Conservation (phyloP, 2,113 vertebrate species). For the Halichoeres trimaculatus region DNA sequence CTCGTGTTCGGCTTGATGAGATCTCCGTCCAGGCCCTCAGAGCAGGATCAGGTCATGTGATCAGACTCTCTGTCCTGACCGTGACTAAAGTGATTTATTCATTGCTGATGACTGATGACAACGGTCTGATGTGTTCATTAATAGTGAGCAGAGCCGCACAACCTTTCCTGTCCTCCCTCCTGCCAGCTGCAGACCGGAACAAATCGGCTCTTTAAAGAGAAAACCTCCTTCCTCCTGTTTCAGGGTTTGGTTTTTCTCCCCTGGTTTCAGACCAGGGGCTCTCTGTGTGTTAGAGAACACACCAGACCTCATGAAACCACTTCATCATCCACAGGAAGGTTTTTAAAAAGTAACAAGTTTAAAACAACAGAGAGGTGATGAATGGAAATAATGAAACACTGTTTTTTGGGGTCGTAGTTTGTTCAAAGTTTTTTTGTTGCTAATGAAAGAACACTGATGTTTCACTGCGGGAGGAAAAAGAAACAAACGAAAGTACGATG, state of each 20-base stretch:
- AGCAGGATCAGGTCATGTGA: slow-evolving; percentile 9
- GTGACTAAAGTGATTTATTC: slow-evolving; percentile 79
- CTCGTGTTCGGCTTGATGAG: neutral
- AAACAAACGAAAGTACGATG: no score
- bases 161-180: neutral
- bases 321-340: neutral
- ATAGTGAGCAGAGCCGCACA: slow-evolving; percentile 23
- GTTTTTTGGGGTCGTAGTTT: no score
- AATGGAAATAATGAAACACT: no score
- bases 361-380: no score
- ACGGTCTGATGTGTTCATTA: slow-evolving; percentile 55
- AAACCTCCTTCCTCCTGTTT: slow-evolving; percentile 24
- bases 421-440: no score
- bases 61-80: slow-evolving; percentile 26
- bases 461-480: no score
- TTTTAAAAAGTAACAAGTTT: neutral
- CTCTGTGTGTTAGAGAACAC: neutral
- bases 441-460: no score
- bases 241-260: neutral
- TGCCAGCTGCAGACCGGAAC: slow-evolving; percentile 48
- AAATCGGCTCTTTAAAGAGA: slow-evolving; percentile 38
- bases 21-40: neutral
- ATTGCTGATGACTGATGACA: slow-evolving; percentile 71
- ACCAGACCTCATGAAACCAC: neutral
- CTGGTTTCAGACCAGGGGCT: neutral